Percentiles rank a stretch among this genome's conserved stretches.
phyloP scores from a whole-genome alignment of 2,797 vertebrate species.

The Chaetodon trifasciatus region DNA sequence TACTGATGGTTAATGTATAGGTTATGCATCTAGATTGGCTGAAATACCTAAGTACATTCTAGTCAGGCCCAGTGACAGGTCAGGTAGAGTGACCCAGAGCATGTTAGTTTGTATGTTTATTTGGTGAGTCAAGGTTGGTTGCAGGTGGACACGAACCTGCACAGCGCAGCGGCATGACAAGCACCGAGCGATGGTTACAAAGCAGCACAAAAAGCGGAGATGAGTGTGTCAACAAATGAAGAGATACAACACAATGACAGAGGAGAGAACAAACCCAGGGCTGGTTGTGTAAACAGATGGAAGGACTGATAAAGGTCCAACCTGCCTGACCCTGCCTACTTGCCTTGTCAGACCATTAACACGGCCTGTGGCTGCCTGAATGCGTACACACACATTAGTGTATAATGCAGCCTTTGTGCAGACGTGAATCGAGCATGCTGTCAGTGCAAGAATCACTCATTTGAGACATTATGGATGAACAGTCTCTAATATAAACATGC shows the following conservation, averaged over 20 bases:
- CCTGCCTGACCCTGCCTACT: conserved; percentile 32
- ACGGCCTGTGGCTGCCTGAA: conserved; percentile 27
- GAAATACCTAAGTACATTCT: background rate
- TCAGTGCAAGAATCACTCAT: conserved; percentile 31
- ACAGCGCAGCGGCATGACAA: conserved; percentile 39
- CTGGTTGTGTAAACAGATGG: conserved; percentile 78
- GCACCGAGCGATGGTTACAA: conserved; percentile 62
- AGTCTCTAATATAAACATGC: conserved; percentile 4
- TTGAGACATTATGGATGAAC: background rate
- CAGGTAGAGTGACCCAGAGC: conserved; percentile 54
- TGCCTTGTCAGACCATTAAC: conserved; percentile 24
- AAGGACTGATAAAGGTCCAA: conserved; percentile 58
- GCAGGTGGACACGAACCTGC: conserved; percentile 42
- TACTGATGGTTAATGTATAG: conserved; percentile 9
- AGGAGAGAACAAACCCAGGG: conserved; percentile 53
- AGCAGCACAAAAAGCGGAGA: conserved; percentile 69
- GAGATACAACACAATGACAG: conserved; percentile 73
- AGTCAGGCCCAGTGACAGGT: conserved; percentile 2
- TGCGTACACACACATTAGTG: background rate
- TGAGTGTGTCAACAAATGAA: conserved; percentile 70
- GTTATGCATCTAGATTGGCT: conserved; percentile 16
- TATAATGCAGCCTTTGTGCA: conserved; percentile 52
- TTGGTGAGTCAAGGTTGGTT: conserved; percentile 62
- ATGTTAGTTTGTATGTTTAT: conserved; percentile 58
- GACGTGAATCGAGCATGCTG: conserved; percentile 15